These are phyloP conservation scores for Papilio xuthus DNA, from an alignment of 1,140 invertebrate species.

Conservation along the genomic window DNA sequence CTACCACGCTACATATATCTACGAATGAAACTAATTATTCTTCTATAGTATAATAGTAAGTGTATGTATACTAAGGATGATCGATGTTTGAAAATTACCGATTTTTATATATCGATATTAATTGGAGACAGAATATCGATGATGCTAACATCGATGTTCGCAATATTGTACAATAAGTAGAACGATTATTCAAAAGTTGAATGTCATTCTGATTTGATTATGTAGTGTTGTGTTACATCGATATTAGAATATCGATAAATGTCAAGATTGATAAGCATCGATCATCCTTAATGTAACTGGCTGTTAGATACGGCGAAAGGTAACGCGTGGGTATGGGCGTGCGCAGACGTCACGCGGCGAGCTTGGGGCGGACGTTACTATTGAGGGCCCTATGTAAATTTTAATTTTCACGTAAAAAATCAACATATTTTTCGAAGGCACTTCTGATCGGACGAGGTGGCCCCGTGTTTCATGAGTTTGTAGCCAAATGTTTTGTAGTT, in stretches of 20 bases:
- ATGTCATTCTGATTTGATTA: not conserved
- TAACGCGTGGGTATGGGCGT: conserved; percentile 57
- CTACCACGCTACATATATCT: conserved; percentile 75
- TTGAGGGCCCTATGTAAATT: conserved; percentile 90
- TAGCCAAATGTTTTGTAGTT: conserved; percentile 61
- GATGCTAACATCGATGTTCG: not conserved
- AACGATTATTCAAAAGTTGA: not conserved
- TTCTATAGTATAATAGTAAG: conserved; percentile 81
- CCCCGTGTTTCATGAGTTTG: conserved; percentile 84
- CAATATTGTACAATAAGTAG: not conserved
- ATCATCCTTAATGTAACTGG: conserved; percentile 44
- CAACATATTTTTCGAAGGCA: conserved; percentile 90
- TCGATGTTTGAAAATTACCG: conserved; percentile 12
- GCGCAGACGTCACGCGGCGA: conserved; percentile 77
- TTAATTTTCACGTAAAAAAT: conserved; percentile 90
- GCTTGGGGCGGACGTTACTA: conserved; percentile 88
- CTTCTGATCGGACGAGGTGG: conserved; percentile 94
- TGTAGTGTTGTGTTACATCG: not conserved
- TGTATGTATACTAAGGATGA: conserved; percentile 66
- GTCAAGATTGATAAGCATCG: not conserved
- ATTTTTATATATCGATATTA: not conserved
- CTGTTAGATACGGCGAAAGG: conserved; percentile 69
- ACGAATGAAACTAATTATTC: conserved; percentile 81
- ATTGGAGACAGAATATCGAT: not conserved
- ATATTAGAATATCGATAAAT: not conserved